Conservation (phyloP, 2,113 vertebrate species). For the Rhinogobius similis region DNA sequence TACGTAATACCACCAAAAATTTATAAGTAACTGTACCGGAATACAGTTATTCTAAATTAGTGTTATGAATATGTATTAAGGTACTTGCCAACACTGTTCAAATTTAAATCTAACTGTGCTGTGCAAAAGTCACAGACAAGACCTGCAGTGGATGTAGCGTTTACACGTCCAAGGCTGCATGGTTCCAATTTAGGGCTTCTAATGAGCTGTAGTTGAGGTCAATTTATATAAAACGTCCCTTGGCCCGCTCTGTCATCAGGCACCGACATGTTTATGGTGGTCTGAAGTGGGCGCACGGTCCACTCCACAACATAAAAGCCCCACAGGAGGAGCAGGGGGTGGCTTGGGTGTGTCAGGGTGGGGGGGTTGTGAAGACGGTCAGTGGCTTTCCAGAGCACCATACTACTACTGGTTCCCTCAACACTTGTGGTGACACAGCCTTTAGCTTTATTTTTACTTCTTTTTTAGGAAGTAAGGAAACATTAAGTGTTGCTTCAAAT, state of each 20-base stretch:
- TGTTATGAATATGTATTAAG: no score
- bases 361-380: slow-evolving; percentile 72
- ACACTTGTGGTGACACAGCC: slow-evolving; percentile 66
- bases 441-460: slow-evolving; percentile 77
- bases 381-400: slow-evolving; percentile 74
- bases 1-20: no score
- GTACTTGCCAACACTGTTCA: no score
- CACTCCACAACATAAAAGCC: slow-evolving; percentile 79
- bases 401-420: slow-evolving; percentile 59
- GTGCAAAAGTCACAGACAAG: slow-evolving; percentile 5
- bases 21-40: no score
- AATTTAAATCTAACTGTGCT: not conserved
- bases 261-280: slow-evolving; percentile 82
- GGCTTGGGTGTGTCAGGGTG: slow-evolving; percentile 75
- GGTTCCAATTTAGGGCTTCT: slow-evolving; percentile 82
- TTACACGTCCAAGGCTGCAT: slow-evolving; percentile 73
- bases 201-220: slow-evolving; percentile 85
- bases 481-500: slow-evolving; percentile 77
- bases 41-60: no score
- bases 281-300: slow-evolving; percentile 80
- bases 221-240: slow-evolving; percentile 80
- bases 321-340: slow-evolving; percentile 58
- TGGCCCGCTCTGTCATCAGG: slow-evolving; percentile 81
- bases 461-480: slow-evolving; percentile 77
- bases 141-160: slow-evolving; percentile 55